Evolutionary conservation across 2,888 invertebrate genomes (phyloP).

Genomic region (Chymomyza fuscimana): DNA sequence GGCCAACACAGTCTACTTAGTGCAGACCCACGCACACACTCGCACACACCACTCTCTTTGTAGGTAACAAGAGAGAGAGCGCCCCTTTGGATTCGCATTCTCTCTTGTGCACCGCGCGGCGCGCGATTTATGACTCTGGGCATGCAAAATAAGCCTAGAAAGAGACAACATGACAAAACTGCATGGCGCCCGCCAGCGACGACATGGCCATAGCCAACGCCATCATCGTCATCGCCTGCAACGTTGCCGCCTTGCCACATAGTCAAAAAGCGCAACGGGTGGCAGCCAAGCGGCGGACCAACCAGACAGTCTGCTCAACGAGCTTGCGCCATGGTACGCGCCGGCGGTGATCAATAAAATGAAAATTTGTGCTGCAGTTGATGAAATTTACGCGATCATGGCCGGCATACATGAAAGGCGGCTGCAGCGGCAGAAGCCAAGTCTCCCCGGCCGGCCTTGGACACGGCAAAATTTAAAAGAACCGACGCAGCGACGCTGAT

Average conservation of each 20-base stretch:
- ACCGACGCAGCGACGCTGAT: conserved; percentile 14
- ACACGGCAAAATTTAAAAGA: conserved; percentile 44
- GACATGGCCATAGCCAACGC: conserved; percentile 28
- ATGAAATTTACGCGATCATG: conserved; percentile 74
- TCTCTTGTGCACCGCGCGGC: conserved; percentile 6
- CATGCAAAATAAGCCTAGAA: conserved; percentile 57
- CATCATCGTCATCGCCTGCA: conserved; percentile 17
- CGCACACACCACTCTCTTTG: not conserved
- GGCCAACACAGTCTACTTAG: conserved; percentile 75
- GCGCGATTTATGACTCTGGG: conserved; percentile 74
- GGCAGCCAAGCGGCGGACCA: conserved; percentile 36
- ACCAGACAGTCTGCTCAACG: not conserved
- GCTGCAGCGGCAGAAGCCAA: not conserved
- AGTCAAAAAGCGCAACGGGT: conserved; percentile 53
- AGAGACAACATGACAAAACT: conserved; percentile 61
- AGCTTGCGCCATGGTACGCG: conserved; percentile 10
- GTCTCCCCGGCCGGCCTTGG: not conserved
- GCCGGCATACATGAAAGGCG: conserved; percentile 61
- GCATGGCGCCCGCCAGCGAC: conserved; percentile 75
- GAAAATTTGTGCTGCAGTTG: conserved; percentile 75
- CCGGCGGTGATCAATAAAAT: conserved; percentile 67
- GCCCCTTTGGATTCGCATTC: conserved; percentile 34
- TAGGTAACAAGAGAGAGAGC: not conserved
- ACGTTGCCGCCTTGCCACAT: conserved; percentile 4
- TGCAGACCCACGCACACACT: conserved; percentile 56